Conservation (phyloP, 2,797 vertebrate genomes). For the Mormyrus hasselquistii region DNA sequence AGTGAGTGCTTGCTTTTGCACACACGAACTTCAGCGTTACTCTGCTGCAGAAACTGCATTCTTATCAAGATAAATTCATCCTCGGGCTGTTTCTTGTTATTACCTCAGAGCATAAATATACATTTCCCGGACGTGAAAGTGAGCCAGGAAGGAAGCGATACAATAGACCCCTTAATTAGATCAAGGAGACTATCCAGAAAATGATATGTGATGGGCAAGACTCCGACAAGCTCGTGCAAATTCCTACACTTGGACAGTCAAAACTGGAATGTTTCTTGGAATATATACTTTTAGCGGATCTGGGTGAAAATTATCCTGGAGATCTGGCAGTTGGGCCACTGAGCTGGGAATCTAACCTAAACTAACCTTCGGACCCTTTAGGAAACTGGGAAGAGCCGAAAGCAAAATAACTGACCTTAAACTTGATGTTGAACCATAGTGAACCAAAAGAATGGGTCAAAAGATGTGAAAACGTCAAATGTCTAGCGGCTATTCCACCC, state of each 20-base stretch:
- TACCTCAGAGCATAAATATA: constrained; percentile 40
- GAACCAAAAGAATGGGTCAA: neutral
- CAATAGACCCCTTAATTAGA: constrained; percentile 51
- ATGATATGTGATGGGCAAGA: constrained; percentile 21
- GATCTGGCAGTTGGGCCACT: neutral
- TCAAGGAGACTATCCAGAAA: constrained; percentile 33
- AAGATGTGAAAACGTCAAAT: neutral
- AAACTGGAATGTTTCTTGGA: neutral
- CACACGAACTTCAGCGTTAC: neutral
- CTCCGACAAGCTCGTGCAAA: constrained; percentile 12
- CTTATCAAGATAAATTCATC: neutral
- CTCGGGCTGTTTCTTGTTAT: constrained; percentile 38
- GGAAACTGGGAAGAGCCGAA: neutral
- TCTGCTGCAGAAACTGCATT: constrained; percentile 12
- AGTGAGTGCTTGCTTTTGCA: neutral
- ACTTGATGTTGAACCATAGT: neutral
- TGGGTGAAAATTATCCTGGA: neutral
- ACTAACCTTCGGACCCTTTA: neutral
- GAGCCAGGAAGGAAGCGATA: constrained; percentile 43
- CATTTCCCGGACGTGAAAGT: constrained; percentile 34
- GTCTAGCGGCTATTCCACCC: neutral
- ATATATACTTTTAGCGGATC: neutral
- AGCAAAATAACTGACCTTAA: neutral
- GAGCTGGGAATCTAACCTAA: neutral
- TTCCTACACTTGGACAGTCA: neutral